Percentiles rank a stretch among this genome's conserved stretches.
These are phyloP conservation scores for Oncopodura yosiiana DNA, from an alignment of 1,140 invertebrate genomes.

Conservation along the genomic window DNA sequence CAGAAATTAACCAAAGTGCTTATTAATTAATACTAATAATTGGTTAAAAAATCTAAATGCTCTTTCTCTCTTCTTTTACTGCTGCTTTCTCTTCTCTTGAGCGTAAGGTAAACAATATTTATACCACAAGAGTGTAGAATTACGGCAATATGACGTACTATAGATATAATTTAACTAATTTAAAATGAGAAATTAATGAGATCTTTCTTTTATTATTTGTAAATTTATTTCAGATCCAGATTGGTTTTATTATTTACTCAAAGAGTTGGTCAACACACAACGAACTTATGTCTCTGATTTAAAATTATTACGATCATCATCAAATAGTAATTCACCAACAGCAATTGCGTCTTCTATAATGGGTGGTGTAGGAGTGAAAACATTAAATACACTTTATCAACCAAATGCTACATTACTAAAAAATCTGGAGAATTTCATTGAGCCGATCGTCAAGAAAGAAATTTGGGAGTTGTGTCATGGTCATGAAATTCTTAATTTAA, in stretches of 20 bases:
- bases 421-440: neutral
- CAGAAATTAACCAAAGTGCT: too few relatives aligned
- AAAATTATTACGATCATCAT: neutral
- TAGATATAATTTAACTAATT: neutral
- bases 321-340: neutral
- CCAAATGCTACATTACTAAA: constrained; percentile 3
- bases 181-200: neutral
- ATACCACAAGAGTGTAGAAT: too few relatives aligned
- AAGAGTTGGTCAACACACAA: constrained; percentile 26
- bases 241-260: constrained; percentile 31
- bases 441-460: neutral
- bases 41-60: too few relatives aligned
- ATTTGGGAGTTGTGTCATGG: neutral
- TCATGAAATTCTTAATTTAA: neutral
- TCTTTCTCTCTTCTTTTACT: too few relatives aligned
- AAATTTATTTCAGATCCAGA: constrained; percentile 29
- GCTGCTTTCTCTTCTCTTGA: neutral
- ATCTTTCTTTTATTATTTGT: constrained; percentile 8
- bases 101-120: too few relatives aligned
- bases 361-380: neutral
- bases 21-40: too few relatives aligned
- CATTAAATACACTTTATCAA: neutral
- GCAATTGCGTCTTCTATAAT: constrained; percentile 8
- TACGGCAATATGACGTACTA: neutral
- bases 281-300: constrained; percentile 22